A percentile compares a stretch with the other conserved stretches of the same genome.
These are phyloP conservation scores for Coendou prehensilis DNA, from an alignment of 2,797 vertebrate species.

Conservation along the genomic window DNA sequence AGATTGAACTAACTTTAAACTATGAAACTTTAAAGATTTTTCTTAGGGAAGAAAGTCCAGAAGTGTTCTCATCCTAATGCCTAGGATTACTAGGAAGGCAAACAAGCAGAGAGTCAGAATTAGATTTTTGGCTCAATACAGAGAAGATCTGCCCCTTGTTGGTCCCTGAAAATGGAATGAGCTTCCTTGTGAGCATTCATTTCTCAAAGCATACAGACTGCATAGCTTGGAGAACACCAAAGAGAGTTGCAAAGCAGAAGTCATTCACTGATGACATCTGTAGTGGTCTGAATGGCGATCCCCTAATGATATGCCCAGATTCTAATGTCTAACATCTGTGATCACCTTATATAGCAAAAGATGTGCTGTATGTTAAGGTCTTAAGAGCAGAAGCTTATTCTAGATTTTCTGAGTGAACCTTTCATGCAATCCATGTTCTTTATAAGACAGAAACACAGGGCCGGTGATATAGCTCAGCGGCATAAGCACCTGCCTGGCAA, in stretches of 20 bases:
- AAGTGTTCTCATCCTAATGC: background rate
- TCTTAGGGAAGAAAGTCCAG: conserved; percentile 51
- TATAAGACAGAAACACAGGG: background rate
- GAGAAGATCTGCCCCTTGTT: background rate
- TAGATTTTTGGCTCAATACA: background rate
- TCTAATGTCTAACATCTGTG: background rate
- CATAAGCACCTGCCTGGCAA: no score
- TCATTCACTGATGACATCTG: background rate
- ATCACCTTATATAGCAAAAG: background rate
- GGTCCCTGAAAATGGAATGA: background rate
- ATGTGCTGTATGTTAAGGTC: background rate
- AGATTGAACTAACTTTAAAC: background rate
- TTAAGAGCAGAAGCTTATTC: background rate
- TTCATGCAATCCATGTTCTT: background rate
- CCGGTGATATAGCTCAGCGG: no score
- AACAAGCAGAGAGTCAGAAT: conserved; percentile 11
- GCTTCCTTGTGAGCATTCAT: fast-evolving
- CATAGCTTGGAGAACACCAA: background rate
- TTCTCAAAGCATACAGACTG: background rate
- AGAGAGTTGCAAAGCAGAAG: background rate
- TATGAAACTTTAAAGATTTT: background rate
- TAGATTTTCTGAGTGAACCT: background rate
- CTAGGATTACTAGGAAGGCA: conserved; percentile 9
- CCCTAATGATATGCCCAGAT: background rate
- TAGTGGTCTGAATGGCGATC: no score